Conservation (phyloP, 2,888 invertebrate genomes). For the Allolobophora icterica region DNA sequence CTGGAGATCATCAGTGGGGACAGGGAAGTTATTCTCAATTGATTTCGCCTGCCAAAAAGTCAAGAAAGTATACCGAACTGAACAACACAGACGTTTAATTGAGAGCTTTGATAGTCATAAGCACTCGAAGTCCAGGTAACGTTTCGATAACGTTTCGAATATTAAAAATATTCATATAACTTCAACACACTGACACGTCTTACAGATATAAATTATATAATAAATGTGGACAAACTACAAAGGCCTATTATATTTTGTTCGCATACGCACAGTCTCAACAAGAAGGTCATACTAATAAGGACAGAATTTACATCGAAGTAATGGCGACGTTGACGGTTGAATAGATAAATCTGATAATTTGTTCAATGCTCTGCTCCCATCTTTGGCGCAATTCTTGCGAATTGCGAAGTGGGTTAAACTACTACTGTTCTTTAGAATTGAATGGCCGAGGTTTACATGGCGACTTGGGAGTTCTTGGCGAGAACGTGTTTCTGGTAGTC, state of each 20-base stretch:
- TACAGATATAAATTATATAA: not conserved
- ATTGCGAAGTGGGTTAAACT: not conserved
- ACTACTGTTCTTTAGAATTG: not conserved
- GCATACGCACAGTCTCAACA: not conserved
- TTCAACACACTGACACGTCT: not conserved
- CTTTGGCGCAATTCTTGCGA: not conserved
- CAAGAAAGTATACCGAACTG: not conserved
- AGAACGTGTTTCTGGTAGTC: constrained; percentile 58
- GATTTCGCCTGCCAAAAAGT: not conserved
- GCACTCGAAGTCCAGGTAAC: not conserved
- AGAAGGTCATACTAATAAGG: not conserved
- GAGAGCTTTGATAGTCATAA: not conserved
- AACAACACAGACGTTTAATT: not conserved
- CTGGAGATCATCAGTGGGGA: not conserved
- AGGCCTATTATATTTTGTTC: not conserved
- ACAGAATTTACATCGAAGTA: too few species aligned
- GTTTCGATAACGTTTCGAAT: not conserved
- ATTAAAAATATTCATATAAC: not conserved
- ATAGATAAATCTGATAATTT: not conserved
- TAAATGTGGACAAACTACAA: not conserved
- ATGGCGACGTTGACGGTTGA: not conserved
- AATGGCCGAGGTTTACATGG: constrained; percentile 33
- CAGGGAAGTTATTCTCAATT: not conserved
- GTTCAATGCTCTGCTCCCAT: not conserved
- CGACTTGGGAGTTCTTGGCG: constrained; percentile 60